These are phyloP conservation scores for Phalacrocorax brasilianus DNA, from an alignment of 2,113 vertebrate species.

Conservation along the genomic window DNA sequence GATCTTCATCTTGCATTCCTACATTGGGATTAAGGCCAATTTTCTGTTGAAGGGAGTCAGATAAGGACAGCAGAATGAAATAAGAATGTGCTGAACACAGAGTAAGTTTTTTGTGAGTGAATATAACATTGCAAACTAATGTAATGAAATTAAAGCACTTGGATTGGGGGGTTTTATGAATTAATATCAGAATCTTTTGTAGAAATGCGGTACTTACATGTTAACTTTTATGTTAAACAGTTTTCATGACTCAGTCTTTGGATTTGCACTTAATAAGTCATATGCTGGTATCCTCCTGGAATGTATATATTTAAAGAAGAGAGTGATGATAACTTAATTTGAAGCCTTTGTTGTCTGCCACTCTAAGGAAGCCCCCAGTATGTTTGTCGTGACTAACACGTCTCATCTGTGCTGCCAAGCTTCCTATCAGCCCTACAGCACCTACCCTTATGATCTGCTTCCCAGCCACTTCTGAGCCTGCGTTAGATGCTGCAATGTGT, in stretches of 20 bases:
- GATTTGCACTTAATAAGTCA: background rate
- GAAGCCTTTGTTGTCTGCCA: background rate
- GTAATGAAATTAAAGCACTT: background rate
- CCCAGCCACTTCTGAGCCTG: background rate
- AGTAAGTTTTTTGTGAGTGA: background rate
- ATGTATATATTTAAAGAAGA: background rate
- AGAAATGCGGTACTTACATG: rapidly evolving
- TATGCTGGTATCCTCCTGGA: background rate
- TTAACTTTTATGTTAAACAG: background rate
- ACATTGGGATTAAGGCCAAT: background rate
- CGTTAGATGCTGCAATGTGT: background rate
- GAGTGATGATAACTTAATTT: background rate
- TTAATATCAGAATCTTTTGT: background rate
- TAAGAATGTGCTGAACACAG: background rate
- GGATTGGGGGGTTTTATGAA: background rate
- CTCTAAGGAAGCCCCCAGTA: background rate
- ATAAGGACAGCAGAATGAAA: background rate
- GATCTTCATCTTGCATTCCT: background rate
- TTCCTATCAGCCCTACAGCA: conserved; percentile 10
- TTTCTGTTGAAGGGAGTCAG: background rate
- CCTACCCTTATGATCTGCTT: background rate
- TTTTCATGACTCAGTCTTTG: background rate
- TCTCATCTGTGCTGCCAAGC: conserved; percentile 48
- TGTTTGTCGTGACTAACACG: background rate
- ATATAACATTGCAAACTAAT: background rate